Percentiles rank a stretch among this genome's conserved stretches.
Evolutionary conservation across 2,888 invertebrate species (phyloP).

Genomic region (Troilus luridus): DNA sequence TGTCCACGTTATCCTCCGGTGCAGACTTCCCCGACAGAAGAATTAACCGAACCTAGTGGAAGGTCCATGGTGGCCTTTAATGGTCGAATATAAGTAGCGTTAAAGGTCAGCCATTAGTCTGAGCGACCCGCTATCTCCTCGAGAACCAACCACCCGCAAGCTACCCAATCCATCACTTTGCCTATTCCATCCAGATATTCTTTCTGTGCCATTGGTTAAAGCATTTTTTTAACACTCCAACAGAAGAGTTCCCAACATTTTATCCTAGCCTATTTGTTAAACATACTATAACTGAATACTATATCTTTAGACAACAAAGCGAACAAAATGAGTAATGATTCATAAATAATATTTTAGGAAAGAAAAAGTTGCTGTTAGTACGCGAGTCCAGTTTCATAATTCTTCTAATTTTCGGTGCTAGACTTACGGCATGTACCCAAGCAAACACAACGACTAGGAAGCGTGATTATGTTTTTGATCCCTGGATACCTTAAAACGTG

Average conservation of each 20-base stretch:
- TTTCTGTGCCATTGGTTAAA: neutral
- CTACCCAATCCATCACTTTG: neutral
- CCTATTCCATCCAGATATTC: neutral
- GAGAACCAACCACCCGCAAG: neutral
- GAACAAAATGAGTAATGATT: no score
- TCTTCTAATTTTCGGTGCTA: no score
- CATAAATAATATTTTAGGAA: no score
- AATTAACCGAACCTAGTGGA: constrained; percentile 30
- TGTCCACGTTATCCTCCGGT: neutral
- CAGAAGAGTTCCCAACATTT: no score
- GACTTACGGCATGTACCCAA: no score
- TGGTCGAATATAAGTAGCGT: constrained; percentile 1
- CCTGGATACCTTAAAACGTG: no score
- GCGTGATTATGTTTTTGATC: no score
- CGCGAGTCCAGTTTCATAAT: no score
- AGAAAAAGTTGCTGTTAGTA: no score
- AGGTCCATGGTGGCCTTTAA: neutral
- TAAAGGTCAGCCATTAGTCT: constrained; percentile 22
- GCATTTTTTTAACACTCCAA: neutral
- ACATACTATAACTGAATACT: no score
- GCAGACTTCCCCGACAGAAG: neutral
- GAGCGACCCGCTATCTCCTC: neutral
- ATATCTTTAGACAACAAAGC: neutral
- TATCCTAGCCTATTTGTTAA: no score
- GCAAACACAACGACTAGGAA: no score